Percentiles rank a stretch among this genome's conserved stretches.
These are phyloP conservation scores for Thera britannica DNA, from an alignment of 2,888 invertebrate genomes.

Conservation along the genomic window DNA sequence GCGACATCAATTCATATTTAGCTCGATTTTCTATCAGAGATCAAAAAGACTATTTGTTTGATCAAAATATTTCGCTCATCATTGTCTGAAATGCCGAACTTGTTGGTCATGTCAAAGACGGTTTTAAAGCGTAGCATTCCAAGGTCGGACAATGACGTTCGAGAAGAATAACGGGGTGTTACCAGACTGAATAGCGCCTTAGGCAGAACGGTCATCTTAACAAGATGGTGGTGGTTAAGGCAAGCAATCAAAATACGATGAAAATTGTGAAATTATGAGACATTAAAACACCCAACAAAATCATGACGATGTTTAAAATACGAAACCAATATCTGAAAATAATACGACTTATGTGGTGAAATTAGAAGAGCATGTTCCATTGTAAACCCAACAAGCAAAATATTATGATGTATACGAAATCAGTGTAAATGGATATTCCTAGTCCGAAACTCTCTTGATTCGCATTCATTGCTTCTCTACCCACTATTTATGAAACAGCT, in stretches of 20 bases:
- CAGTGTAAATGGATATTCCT: not conserved
- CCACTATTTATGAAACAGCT: constrained; percentile 19
- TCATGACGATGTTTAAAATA: not conserved
- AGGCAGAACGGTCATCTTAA: constrained; percentile 1
- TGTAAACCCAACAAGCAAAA: not conserved
- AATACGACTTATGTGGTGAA: too few relatives aligned
- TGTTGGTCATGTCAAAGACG: not conserved
- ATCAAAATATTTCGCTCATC: not conserved
- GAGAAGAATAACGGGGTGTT: constrained; percentile 8
- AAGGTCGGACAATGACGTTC: constrained; percentile 24
- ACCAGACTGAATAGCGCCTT: constrained; percentile 17
- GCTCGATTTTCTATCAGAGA: not conserved
- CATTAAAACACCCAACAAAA: not conserved
- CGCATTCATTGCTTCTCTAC: constrained; percentile 16
- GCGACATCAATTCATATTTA: not conserved
- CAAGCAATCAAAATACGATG: not conserved
- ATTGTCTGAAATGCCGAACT: not conserved
- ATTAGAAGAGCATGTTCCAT: too few relatives aligned
- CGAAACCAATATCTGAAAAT: too few relatives aligned
- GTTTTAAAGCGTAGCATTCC: constrained; percentile 19
- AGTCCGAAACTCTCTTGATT: constrained; percentile 12
- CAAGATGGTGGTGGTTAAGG: not conserved
- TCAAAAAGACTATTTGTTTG: too few relatives aligned
- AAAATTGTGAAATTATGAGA: not conserved
- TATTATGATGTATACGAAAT: not conserved